Percentiles rank a stretch among this genome's conserved stretches.
phyloP scores from a whole-genome alignment of 2,888 invertebrate genomes.

The Andrena chrysosceles region DNA sequence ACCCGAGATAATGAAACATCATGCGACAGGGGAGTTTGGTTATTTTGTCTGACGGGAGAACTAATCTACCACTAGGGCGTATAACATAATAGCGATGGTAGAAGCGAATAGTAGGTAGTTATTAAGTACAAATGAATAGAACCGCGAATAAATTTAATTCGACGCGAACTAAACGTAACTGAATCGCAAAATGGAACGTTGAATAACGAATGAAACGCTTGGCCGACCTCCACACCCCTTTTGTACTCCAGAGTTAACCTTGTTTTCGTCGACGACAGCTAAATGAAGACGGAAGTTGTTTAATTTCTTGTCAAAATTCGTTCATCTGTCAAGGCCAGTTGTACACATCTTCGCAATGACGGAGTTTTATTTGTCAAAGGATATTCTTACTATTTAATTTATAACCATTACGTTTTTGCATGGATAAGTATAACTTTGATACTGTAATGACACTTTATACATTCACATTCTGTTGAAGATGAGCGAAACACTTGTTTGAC shows the following conservation, averaged over 20 bases:
- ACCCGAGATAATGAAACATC: background rate
- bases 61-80: background rate
- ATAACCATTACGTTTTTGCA: background rate
- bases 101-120: background rate
- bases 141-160: conserved; percentile 16
- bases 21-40: background rate
- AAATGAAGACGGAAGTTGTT: conserved; percentile 9
- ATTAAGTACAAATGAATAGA: conserved; percentile 16
- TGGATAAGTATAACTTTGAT: too few relatives aligned
- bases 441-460: too few relatives aligned
- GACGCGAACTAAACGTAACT: background rate
- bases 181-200: conserved; percentile 17
- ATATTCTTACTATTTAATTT: background rate
- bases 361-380: background rate
- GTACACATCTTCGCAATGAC: background rate
- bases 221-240: background rate
- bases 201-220: conserved; percentile 17
- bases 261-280: conserved; percentile 4
- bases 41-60: background rate
- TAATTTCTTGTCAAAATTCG: conserved; percentile 4
- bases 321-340: background rate
- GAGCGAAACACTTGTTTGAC: too few relatives aligned
- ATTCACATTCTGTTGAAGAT: too few relatives aligned
- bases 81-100: background rate
- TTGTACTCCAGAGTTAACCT: background rate